A percentile compares a stretch with the other conserved stretches of the same genome.
Conservation (phyloP, 2,888 invertebrate species). For the Sussaba pulchella region DNA sequence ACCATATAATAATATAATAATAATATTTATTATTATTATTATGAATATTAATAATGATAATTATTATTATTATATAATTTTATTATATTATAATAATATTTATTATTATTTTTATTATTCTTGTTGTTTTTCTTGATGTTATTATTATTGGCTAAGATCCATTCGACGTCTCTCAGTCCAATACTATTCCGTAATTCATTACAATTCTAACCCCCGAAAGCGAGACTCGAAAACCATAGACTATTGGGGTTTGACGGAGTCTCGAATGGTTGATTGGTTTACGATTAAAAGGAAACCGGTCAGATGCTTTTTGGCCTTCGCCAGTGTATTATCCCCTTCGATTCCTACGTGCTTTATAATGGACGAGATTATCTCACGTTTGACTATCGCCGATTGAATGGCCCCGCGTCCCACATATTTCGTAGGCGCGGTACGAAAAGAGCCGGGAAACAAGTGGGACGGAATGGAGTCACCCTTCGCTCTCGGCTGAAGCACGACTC, state of each 20-base stretch:
- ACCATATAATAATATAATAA: too few species aligned
- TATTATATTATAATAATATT: too few species aligned
- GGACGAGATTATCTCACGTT: constrained; percentile 62
- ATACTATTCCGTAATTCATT: too few species aligned
- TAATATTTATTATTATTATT: too few species aligned
- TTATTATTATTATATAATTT: too few species aligned
- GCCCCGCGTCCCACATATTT: constrained; percentile 5
- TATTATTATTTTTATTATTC: background rate
- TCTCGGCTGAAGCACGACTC: constrained; percentile 8
- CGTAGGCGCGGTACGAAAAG: background rate
- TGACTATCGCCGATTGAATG: constrained; percentile 40
- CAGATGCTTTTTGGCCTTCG: background rate
- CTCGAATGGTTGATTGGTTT: constrained; percentile 15
- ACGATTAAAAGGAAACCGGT: background rate
- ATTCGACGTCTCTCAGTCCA: too few species aligned
- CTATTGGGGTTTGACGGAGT: too few species aligned
- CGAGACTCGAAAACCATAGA: too few species aligned
- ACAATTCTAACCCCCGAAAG: too few species aligned
- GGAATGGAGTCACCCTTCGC: background rate
- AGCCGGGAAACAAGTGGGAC: constrained; percentile 13
- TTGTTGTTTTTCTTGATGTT: too few species aligned
- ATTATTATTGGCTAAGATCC: background rate
- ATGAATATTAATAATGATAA: too few species aligned
- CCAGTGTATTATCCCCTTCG: constrained; percentile 10
- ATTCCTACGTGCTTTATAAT: constrained; percentile 36